Evolutionary conservation across 2,888 invertebrate genomes (phyloP), one percentile per base, ranked within the genome.

Genomic region (Hoplodrina blanda): DNA sequence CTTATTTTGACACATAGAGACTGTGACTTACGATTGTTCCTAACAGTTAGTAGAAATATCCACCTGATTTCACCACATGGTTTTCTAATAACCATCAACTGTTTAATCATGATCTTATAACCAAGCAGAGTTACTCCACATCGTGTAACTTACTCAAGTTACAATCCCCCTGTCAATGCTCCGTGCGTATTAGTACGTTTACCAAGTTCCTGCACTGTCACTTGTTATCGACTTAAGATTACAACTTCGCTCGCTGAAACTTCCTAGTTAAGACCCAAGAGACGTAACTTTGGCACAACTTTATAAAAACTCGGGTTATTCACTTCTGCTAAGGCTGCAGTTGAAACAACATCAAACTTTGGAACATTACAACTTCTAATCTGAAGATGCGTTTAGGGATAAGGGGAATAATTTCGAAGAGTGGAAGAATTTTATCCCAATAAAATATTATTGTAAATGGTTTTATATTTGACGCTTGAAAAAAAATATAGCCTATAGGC

Each of bases 221-320:
- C 68, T 81, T 73, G 72, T 67, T 76, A 69, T 67, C 49, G 20
- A 72, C 59, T 66, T 63, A 65, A 68, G 72, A 78, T 83, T 81
- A 75, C 81, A 85, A 83, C 54, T 81, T 78, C 54, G 52, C 15
- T 19, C 17, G 37, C 41, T 33, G 5, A 33, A 81, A 74, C 64
- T 81, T 76, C 63, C 52, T 71, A 76, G 76, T 78, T 73, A 54
- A 33, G 62, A 37, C 83, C 62, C 69, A 8, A 8, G 76, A 57
- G 81, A 73, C 67, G 57, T 52, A 67, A 73, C 62, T 77, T 70
- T 52, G 50, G 10, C 25, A 2, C 19, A 70, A 73, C 25, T 72
- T 80, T 69, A 52, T 62, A 81, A 79, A 82, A 80, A 80, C 82
- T 69, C 52, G 19, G 75, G 52, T 67, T 69, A 73, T 78, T 69